Evolutionary conservation across 2,113 vertebrate species (phyloP).

Genomic region (Columba livia): DNA sequence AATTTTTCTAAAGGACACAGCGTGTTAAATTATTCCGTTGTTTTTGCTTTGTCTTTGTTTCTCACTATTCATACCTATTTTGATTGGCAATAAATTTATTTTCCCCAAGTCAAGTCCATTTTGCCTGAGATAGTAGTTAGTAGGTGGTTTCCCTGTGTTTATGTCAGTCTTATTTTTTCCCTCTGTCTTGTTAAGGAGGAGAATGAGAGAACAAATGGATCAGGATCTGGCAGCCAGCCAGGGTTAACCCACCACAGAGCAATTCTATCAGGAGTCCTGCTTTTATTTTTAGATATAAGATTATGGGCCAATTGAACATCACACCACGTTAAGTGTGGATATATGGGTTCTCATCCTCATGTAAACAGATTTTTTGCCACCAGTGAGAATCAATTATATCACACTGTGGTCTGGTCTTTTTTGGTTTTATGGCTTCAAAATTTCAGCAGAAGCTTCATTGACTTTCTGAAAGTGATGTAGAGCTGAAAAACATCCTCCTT

Average conservation of each 20-base stretch:
- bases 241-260: neutral
- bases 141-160: neutral
- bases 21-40: neutral
- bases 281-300: neutral
- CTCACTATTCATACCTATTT: neutral
- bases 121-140: neutral
- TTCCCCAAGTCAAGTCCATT: neutral
- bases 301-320: neutral
- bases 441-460: neutral
- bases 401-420: neutral
- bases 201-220: neutral
- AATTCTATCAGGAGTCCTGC: neutral
- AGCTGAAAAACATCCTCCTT: neutral
- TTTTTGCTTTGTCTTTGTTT: neutral
- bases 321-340: neutral
- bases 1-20: neutral
- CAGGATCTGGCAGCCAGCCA: neutral
- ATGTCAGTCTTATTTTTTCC: neutral
- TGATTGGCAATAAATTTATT: neutral
- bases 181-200: neutral
- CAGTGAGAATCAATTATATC: neutral
- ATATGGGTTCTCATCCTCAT: accelerated
- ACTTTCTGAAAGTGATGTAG: neutral
- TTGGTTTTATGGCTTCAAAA: neutral
- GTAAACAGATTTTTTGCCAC: neutral